Percentiles rank a stretch among this genome's conserved stretches.
These are phyloP conservation scores for Zaprionus kolodkinae DNA, from an alignment of 1,140 invertebrate genomes.

Conservation along the genomic window DNA sequence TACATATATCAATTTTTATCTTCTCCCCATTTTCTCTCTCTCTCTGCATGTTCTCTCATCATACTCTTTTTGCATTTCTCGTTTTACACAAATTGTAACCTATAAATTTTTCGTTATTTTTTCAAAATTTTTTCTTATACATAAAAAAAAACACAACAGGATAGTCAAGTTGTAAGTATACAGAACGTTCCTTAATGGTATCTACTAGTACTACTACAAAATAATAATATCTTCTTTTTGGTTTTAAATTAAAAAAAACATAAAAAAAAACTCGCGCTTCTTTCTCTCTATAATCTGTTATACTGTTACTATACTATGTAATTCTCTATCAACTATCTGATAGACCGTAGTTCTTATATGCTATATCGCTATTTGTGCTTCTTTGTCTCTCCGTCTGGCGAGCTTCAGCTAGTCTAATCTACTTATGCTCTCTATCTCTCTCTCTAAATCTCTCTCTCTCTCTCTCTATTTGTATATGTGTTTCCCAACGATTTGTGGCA, in stretches of 20 bases:
- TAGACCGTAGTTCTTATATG: constrained; percentile 40
- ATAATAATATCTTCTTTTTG: constrained; percentile 42
- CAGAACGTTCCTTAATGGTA: constrained; percentile 51
- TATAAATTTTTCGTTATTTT: constrained; percentile 75
- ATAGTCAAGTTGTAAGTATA: constrained; percentile 83
- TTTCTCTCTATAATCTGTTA: constrained; percentile 45
- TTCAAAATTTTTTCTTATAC: constrained; percentile 71
- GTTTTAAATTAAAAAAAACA: constrained; percentile 42
- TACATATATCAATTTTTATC: constrained; percentile 18
- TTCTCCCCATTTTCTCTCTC: neutral
- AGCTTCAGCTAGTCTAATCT: constrained; percentile 48
- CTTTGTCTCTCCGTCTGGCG: constrained; percentile 46
- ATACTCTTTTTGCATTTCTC: constrained; percentile 39
- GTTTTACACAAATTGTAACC: constrained; percentile 78
- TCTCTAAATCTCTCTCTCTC: constrained; percentile 45
- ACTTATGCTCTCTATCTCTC: constrained; percentile 36
- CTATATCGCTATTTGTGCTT: constrained; percentile 43
- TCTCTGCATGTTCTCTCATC: constrained; percentile 43
- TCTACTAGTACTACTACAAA: neutral
- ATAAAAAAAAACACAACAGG: constrained; percentile 73
- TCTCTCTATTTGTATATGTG: constrained; percentile 31
- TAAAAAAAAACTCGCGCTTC: constrained; percentile 59
- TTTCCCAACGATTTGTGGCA: constrained; percentile 30
- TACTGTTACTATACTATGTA: constrained; percentile 35
- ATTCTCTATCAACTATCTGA: constrained; percentile 43